Base-by-base conservation (phyloP, 2,888 invertebrate genomes). In the Glaucopsyche alexis region DNA sequence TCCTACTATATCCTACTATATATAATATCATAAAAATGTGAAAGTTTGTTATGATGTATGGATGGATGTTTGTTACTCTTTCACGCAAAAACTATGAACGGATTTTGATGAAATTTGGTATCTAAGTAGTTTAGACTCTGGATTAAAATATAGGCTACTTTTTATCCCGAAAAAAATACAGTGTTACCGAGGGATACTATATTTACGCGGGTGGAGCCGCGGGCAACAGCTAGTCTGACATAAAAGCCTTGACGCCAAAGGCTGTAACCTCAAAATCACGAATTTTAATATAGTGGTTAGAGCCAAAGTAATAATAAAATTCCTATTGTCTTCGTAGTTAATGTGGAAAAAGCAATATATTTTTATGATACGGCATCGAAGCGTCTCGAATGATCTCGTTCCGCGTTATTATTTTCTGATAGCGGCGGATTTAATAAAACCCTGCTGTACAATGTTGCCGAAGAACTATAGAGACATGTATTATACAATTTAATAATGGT, bases 351-450 rank as follows among this genome's bases (percentile, higher is more conserved):
- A 49, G 69, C 69, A 69, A 69, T 69, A 69, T 49, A 69, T 69
- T 69, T 47, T 69, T 69, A 69, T 45, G 69, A 69, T 19, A 47
- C 29, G 49, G 7, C 69, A 69, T 69, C 45, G 69, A 49, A 19
- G 29, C 69, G 7, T 69, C 69, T 69, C 19, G 49, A 69, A 47
- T 29, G 49, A 19, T 66, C 42, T 47, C 14, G 45, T 69, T 49
- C 29, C 45, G 29, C 66, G 55, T 40, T 72, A 74, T 71, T 72
- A 65, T 74, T 72, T 74, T 40, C 47, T 49, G 69, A 74, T 60
- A 49, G 16, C 65, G 14, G 11, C 65, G 47, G 29, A 52, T 71
- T 72, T 74, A 74, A 74, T 74, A 72, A 74, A 74, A 74, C 49
- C 65, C 67, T 14, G 42, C 14, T 60, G 42, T 65, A 72, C 69